Percentiles rank a stretch among this genome's conserved stretches.
Conservation (phyloP, 1,140 invertebrate genomes). For the Nilaparvata lugens region DNA sequence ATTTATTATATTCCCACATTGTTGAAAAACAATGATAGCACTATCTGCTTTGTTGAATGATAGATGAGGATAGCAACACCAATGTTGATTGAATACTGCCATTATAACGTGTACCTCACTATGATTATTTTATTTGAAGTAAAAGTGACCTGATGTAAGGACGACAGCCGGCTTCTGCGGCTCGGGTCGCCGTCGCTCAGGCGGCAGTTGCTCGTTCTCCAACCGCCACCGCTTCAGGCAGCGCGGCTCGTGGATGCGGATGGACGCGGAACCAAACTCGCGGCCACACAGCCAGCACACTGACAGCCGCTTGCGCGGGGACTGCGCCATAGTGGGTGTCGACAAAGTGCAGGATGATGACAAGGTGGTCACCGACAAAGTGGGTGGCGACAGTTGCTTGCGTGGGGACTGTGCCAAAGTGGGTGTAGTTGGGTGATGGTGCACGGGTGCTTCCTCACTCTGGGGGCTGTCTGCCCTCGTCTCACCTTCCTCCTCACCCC, state of each 20-base stretch:
- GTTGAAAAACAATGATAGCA: too few species aligned
- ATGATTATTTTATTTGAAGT: too few species aligned
- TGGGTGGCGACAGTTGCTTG: background rate
- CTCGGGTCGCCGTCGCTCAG: slow-evolving; percentile 43
- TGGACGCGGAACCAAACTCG: slow-evolving; percentile 59
- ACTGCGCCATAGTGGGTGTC: too few species aligned
- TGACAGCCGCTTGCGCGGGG: slow-evolving; percentile 27
- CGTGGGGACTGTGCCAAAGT: background rate
- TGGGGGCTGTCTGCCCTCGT: background rate
- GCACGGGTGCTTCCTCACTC: background rate
- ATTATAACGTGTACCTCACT: too few species aligned
- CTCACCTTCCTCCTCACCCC: background rate
- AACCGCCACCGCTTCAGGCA: slow-evolving; percentile 64
- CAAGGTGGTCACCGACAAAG: background rate
- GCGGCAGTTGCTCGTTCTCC: slow-evolving; percentile 55
- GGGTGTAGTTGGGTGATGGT: background rate
- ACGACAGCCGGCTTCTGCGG: slow-evolving; percentile 53
- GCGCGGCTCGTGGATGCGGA: slow-evolving; percentile 67
- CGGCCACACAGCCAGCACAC: slow-evolving; percentile 65
- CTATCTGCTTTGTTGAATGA: too few species aligned
- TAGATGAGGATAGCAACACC: too few species aligned
- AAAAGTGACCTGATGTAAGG: slow-evolving; percentile 35
- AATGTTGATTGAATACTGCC: too few species aligned
- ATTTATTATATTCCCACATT: too few species aligned
- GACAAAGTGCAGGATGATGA: too few species aligned